A percentile compares a stretch with the other conserved stretches of the same genome.
Conservation (phyloP, 2,797 vertebrate genomes). For the Channa striata region DNA sequence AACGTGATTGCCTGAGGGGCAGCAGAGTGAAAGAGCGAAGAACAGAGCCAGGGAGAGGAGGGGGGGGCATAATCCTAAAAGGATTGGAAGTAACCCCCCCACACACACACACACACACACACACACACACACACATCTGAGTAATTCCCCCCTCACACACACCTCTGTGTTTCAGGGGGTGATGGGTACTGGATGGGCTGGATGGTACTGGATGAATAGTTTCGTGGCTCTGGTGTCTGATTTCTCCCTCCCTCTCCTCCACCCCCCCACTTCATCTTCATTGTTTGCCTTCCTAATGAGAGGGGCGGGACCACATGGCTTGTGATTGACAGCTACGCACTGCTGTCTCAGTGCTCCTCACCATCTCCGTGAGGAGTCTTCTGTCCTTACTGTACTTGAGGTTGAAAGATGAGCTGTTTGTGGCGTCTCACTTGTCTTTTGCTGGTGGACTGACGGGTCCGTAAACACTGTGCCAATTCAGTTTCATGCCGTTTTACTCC, state of each 20-base stretch:
- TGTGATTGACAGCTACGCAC: conserved; percentile 92
- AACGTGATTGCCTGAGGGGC: conserved; percentile 93
- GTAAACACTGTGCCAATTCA: background rate
- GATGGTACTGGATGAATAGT: conserved; percentile 70
- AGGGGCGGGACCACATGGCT: conserved; percentile 86
- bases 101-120: conserved; percentile 28
- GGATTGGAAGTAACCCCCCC: conserved; percentile 80
- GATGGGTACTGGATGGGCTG: conserved; percentile 66
- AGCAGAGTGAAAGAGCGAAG: conserved; percentile 84
- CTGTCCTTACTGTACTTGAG: conserved; percentile 49
- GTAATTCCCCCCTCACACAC: conserved; percentile 51
- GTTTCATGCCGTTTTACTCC: background rate
- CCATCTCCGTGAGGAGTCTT: conserved; percentile 18
- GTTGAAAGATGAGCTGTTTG: conserved; percentile 7
- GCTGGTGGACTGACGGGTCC: background rate
- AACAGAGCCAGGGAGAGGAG: conserved; percentile 65
- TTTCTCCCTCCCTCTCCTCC: conserved; percentile 85
- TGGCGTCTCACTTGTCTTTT: conserved; percentile 25
- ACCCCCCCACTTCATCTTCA: conserved; percentile 76
- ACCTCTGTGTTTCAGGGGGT: conserved; percentile 59
- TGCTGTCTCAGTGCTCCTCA: conserved; percentile 38
- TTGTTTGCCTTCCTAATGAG: conserved; percentile 99
- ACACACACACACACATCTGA: conserved; percentile 32
- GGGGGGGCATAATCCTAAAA: conserved; percentile 84
- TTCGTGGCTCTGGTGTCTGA: conserved; percentile 87